Evolutionary conservation across 2,888 invertebrate species (phyloP).

Genomic region (Drosophila ochracea): DNA sequence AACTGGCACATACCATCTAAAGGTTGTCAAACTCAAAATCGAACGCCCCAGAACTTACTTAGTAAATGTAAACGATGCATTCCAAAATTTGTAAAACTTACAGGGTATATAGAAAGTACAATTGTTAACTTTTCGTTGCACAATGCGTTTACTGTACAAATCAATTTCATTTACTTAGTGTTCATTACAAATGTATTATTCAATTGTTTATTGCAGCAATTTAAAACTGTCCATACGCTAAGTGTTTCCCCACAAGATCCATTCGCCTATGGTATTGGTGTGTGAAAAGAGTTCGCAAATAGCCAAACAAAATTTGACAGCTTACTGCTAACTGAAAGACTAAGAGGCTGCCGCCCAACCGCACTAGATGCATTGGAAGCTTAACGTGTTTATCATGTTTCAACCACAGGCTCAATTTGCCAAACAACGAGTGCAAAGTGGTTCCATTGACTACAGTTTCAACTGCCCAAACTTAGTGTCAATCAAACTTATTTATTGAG

Average conservation of each 20-base stretch:
- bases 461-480: neutral
- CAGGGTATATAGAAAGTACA: neutral
- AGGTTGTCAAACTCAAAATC: neutral
- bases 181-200: constrained; percentile 27
- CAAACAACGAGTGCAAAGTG: neutral
- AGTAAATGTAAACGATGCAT: neutral
- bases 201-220: constrained; percentile 14
- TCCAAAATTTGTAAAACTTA: neutral
- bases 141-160: constrained; percentile 27
- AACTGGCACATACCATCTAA: neutral
- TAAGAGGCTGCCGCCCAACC: neutral
- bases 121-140: constrained; percentile 17
- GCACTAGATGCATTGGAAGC: neutral
- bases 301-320: constrained; percentile 32
- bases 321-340: constrained; percentile 25
- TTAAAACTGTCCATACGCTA: constrained; percentile 8
- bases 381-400: constrained; percentile 5
- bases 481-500: neutral
- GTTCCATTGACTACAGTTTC: neutral
- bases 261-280: constrained; percentile 1
- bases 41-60: neutral
- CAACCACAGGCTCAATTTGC: constrained; percentile 16
- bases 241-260: constrained; percentile 6
- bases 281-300: constrained; percentile 33
- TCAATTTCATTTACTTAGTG: constrained; percentile 4